phyloP scores from a whole-genome alignment of 2,797 vertebrate species.

The Cheirogaleus major region DNA sequence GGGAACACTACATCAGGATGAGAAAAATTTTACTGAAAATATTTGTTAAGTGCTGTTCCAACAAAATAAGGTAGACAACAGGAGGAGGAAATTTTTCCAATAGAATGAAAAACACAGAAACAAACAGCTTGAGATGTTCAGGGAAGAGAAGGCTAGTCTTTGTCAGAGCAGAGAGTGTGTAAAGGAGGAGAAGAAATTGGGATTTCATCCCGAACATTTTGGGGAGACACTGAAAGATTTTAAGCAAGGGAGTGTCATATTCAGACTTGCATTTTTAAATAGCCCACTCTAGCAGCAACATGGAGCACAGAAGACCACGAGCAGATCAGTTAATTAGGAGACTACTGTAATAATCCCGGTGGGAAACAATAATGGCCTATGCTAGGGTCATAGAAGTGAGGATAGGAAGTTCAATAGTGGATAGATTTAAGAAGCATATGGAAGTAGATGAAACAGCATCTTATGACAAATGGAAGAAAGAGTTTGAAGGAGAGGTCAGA shows the following conservation, averaged over 20 bases:
- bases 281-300: neutral
- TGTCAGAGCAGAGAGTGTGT: neutral
- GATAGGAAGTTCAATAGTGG: neutral
- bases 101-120: constrained; percentile 25
- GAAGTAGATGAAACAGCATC: neutral
- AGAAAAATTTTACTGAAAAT: constrained; percentile 3
- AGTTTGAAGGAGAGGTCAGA: neutral
- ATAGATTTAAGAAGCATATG: neutral
- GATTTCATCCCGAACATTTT: constrained; percentile 14
- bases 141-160: neutral
- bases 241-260: neutral
- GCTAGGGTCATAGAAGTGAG: neutral
- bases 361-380: neutral
- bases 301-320: neutral
- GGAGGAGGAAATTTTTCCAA: neutral
- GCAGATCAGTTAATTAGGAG: neutral
- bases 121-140: neutral
- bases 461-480: neutral
- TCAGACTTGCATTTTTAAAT: constrained; percentile 23
- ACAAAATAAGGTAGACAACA: neutral
- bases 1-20: neutral
- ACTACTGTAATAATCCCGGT: neutral
- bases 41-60: neutral
- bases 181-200: neutral
- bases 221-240: neutral